Conservation (phyloP, 2,113 vertebrate genomes). For the Patagioenas fasciata region DNA sequence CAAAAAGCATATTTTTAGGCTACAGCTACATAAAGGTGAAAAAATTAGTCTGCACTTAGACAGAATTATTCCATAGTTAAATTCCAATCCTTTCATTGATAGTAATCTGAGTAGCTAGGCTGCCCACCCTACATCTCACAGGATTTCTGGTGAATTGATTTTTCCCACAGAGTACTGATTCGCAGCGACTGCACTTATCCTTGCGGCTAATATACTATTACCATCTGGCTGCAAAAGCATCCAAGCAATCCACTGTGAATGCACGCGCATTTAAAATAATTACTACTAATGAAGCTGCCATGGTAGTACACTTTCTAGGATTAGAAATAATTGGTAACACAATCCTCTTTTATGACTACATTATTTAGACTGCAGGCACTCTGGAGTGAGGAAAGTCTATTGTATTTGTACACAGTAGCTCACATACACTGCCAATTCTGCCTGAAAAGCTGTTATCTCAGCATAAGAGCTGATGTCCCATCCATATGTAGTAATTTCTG, state of each 20-base stretch:
- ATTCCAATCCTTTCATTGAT: not conserved
- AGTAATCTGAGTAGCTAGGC: not conserved
- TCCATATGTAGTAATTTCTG: not conserved
- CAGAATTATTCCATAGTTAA: not conserved
- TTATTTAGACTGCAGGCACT: not conserved
- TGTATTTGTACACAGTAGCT: not conserved
- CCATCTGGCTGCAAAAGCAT: conserved; percentile 13
- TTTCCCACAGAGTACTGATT: not conserved
- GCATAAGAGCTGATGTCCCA: not conserved
- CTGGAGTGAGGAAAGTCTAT: not conserved
- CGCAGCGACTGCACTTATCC: not conserved
- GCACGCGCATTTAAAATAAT: conserved; percentile 28
- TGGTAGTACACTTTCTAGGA: conserved; percentile 2
- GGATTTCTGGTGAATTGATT: not conserved
- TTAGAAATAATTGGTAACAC: conserved; percentile 45
- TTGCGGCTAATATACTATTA: not conserved
- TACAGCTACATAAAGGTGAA: not conserved
- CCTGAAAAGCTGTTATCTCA: not conserved
- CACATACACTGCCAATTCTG: not conserved
- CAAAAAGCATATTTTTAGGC: not conserved
- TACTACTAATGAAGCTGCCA: conserved; percentile 9
- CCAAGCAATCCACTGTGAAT: not conserved
- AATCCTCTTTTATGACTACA: not conserved
- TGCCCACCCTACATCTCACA: not conserved
- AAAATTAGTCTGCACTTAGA: not conserved